These are phyloP conservation scores for Orussus abietinus DNA, from an alignment of 1,140 invertebrate species.

Conservation along the genomic window DNA sequence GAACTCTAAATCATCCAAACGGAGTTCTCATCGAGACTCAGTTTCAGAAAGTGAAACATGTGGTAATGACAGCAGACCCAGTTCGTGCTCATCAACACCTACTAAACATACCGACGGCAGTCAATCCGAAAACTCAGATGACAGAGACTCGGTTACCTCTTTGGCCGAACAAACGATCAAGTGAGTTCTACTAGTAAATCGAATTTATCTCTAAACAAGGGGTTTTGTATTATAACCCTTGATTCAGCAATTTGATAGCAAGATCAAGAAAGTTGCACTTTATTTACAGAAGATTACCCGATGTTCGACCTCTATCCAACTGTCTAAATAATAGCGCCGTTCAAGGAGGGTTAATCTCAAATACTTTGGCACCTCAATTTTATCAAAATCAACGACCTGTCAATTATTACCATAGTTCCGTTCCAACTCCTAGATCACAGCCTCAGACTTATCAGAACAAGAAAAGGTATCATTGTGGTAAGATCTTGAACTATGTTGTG, in stretches of 20 bases:
- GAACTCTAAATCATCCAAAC: conserved; percentile 40
- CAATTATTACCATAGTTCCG: conserved; percentile 31
- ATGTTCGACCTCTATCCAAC: conserved; percentile 21
- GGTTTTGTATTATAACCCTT: conserved; percentile 1
- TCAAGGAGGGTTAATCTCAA: conserved; percentile 26
- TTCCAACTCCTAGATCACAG: conserved; percentile 27
- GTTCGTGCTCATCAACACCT: conserved; percentile 46
- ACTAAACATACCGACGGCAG: conserved; percentile 41
- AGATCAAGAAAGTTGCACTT: neutral
- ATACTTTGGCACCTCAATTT: conserved; percentile 32
- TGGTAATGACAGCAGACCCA: conserved; percentile 43
- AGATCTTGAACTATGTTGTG: conserved; percentile 7
- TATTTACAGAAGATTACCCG: conserved; percentile 28
- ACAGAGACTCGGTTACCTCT: conserved; percentile 44
- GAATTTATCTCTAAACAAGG: conserved; percentile 11
- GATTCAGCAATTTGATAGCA: neutral
- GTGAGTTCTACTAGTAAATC: conserved; percentile 22
- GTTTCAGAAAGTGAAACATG: conserved; percentile 33
- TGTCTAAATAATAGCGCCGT: conserved; percentile 11
- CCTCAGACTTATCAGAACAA: conserved; percentile 45
- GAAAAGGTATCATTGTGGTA: conserved; percentile 41
- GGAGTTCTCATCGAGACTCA: conserved; percentile 28
- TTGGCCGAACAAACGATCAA: conserved; percentile 36
- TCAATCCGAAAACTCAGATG: conserved; percentile 46
- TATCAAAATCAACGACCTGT: conserved; percentile 34